Evolutionary conservation across 1,140 invertebrate species (phyloP), one percentile per base, ranked within the genome.

Genomic region (Neoseiulus cucumeris): DNA sequence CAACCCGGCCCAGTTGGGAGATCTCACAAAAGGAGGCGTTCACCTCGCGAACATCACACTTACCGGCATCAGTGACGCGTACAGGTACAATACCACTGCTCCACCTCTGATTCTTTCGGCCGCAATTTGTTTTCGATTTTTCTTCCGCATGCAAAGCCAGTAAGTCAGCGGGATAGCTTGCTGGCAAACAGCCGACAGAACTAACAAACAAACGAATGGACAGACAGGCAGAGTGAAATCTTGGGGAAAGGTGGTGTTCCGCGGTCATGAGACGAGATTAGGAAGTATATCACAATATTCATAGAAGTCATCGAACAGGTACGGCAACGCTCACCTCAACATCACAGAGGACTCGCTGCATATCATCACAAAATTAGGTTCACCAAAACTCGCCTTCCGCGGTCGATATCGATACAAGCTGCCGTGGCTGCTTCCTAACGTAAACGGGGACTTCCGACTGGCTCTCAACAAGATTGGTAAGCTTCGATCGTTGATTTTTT

Each of bases 341-440:
- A 59, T 59, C 22, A 59, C 51, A 1, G 12, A 59, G 51, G 51
- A 59, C 22, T 59, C 14, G 14, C 33, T 59, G 4, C 51, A 25
- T 25, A 59, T 59, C 5, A 17, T 17, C 14, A 59, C 22, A 6
- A 25, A 33, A 9, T 33, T 59, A 33, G 51, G 51, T 29, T 59
- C 51, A 29, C 51, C 51, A 17, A 59, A 59, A 20, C 22, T 59
- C 17, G 14, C 51, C 14, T 33, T 59, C 33, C 51, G 51, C 17
- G 51, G 51, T 6, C 25, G 33, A 1, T 59, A 59, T 9, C 51
- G 14, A 1, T 59, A 59, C 22, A 59, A 59, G 33, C 22, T 59
- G 9, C 51, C 51, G 22, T 59, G 51, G 51, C 33, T 59, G 14
- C 51, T 59, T 29, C 51, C 51, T 4, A 59, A 59, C 51, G 51